Base-by-base conservation (phyloP, 2,113 vertebrate species). In the Archilochus colubris region DNA sequence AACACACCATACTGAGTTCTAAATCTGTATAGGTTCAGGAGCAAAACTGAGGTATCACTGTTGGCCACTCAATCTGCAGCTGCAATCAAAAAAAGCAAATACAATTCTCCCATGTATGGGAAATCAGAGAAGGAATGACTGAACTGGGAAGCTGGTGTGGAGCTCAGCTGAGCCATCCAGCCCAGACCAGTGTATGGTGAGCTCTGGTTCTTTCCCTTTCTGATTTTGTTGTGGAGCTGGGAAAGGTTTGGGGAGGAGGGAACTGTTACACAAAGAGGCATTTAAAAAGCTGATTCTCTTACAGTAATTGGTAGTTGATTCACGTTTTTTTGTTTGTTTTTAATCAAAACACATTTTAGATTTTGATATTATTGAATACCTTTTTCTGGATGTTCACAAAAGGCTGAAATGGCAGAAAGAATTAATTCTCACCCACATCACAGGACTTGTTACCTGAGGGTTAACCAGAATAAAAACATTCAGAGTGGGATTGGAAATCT, bases 111-210 rank as follows among this genome's bases (percentile, higher is more conserved):
- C 3, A 21, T 36, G 14, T 4, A 2, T 2, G 2, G 70, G 61
- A 30, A 82, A 28, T 21, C 10, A 43, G 69, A 51, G 31, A 63
- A n/a, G 30, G 12, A 54, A 7, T 28, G 33, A 12, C 54, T 2
- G 36, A 50, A 21, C 23, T 67, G 62, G 43, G 62, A 58, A 25
- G 13, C 28, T 67, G 53, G 18, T 43, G 21, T 0, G 2, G 38
- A n/a, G n/a, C 43, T 69, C 2, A 1, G 27, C 33, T 0, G 1
- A 66, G 68, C 63, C 15, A 14, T 15, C 46, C 55, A 43, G 44
- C 21, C 43, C 8, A 4, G 10, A 12, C 40, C 1, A 2, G 21
- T 10, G 18, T 21, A 30, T 9, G 6, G 57, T 7, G 36, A 33
- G 14, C 33, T 86, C 53, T 31, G 22, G 36, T 27, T 55, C 5